Base-by-base conservation (phyloP, 2,797 vertebrate genomes). In the Vireo griseus region DNA sequence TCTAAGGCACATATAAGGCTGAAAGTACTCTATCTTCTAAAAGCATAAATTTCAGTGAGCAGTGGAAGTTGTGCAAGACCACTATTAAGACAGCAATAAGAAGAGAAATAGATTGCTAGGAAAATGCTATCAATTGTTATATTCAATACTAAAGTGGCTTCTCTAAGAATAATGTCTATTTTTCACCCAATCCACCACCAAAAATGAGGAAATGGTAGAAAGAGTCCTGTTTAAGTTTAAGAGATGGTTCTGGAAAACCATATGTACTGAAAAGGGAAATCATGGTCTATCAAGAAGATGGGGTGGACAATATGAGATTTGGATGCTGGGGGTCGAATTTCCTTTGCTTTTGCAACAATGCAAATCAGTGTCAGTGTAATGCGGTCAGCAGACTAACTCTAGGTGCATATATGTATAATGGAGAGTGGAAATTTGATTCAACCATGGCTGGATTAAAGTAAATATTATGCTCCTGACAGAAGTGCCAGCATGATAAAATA, bases 371-470 rank as follows among this genome's bases (percentile, higher is more conserved):
- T 76, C 90, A 84, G 55, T 7, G 29, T 22, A 1, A 3, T 71
- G 48, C 88, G 55, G 59, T 85, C 74, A 68, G 33, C 44, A 72
- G 52, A 72, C 72, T 83, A 44, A 61, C 13, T 69, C 45, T 40
- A 61, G 15, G 39, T 87, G 62, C 31, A 25, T 58, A 61, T 73
- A 63, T 35, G 8, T 67, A 59, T 69, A 81, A 66, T 25, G 10
- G 39, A 77, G 47, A 81, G 25, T 75, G 66, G 44, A 78, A 94
- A 91, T 96, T 81, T 91, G 44, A 76, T 91, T 93, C 73, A 90
- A 1, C 47, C 8, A 8, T 75, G 39, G 29, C 24, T 69, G 15
- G 39, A 72, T 79, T 61, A 81, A 86, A 65, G 35, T 25, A 83
- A 84, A 82, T 50, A 90, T 37, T 93, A 33, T 58, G 48, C 42